Evolutionary conservation across 2,797 vertebrate genomes (phyloP).

Genomic region (Coluber constrictor): DNA sequence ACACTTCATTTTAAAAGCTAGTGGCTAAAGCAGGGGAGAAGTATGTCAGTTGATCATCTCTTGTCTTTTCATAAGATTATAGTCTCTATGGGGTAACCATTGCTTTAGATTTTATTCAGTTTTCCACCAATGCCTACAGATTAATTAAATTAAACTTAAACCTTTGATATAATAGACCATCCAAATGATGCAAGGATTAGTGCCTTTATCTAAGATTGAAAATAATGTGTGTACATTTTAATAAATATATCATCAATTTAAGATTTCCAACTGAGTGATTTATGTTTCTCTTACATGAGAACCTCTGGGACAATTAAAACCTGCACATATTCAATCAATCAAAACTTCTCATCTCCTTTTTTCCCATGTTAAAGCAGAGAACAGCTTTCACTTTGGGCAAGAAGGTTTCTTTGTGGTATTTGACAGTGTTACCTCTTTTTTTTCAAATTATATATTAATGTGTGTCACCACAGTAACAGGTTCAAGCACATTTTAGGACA

Average conservation of each 20-base stretch:
- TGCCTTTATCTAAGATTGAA: conserved; percentile 7
- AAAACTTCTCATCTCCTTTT: conserved; percentile 51
- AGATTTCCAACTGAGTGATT: conserved; percentile 10
- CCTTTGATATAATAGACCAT: background rate
- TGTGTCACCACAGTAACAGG: background rate
- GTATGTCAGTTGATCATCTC: background rate
- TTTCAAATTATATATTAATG: background rate
- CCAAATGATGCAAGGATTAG: conserved; percentile 8
- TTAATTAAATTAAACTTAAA: conserved; percentile 13
- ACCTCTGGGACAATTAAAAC: conserved; percentile 35
- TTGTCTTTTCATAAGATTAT: background rate
- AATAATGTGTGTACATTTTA: conserved; percentile 5
- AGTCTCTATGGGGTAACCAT: conserved; percentile 6
- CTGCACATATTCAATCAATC: conserved; percentile 22
- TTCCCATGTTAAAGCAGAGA: conserved; percentile 38
- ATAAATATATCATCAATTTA: background rate
- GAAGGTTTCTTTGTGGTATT: conserved; percentile 19
- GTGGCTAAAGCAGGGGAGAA: background rate
- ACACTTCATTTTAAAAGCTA: background rate
- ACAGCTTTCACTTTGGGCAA: conserved; percentile 25
- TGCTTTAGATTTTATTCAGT: background rate
- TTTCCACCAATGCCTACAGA: background rate
- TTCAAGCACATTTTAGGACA: conserved; percentile 24
- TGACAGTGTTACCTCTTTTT: conserved; percentile 28
- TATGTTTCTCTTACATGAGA: conserved; percentile 17